Conservation (phyloP, 1,140 invertebrate genomes). For the Papilio machaon region DNA sequence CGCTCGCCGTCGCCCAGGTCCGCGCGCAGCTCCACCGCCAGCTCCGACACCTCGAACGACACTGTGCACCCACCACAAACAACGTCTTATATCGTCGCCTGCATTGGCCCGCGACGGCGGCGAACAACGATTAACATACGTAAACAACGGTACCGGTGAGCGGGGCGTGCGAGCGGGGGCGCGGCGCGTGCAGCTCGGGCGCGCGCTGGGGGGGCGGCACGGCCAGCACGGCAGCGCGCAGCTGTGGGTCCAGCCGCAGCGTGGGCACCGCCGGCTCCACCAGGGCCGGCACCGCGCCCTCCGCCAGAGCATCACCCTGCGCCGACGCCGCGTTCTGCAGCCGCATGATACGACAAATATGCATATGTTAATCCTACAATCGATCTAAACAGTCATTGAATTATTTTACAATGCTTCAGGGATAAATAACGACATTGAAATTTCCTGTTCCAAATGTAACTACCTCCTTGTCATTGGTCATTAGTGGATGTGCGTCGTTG, state of each 20-base stretch:
- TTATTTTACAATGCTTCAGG: neutral
- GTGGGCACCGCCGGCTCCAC: conserved; percentile 74
- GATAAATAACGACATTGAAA: neutral
- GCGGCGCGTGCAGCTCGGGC: conserved; percentile 46
- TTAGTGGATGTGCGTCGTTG: neutral
- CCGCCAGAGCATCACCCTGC: conserved; percentile 9
- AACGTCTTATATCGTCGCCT: neutral
- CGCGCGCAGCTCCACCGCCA: conserved; percentile 88
- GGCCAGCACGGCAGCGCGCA: conserved; percentile 77
- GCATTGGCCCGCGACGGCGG: too few species aligned
- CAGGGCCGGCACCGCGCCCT: conserved; percentile 41
- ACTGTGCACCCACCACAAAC: conserved; percentile 69
- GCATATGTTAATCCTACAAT: neutral
- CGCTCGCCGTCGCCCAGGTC: conserved; percentile 85
- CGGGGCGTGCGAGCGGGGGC: conserved; percentile 27
- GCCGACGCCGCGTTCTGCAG: neutral
- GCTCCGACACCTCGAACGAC: conserved; percentile 87
- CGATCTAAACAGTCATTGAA: neutral
- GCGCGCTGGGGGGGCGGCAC: conserved; percentile 55
- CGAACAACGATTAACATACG: neutral
- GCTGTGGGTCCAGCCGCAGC: conserved; percentile 83
- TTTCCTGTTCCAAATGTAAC: neutral
- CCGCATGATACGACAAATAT: neutral
- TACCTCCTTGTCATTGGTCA: neutral
- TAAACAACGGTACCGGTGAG: conserved; percentile 1